Evolutionary conservation across 1,140 invertebrate genomes (phyloP).

Genomic region (Drosophila repleta): DNA sequence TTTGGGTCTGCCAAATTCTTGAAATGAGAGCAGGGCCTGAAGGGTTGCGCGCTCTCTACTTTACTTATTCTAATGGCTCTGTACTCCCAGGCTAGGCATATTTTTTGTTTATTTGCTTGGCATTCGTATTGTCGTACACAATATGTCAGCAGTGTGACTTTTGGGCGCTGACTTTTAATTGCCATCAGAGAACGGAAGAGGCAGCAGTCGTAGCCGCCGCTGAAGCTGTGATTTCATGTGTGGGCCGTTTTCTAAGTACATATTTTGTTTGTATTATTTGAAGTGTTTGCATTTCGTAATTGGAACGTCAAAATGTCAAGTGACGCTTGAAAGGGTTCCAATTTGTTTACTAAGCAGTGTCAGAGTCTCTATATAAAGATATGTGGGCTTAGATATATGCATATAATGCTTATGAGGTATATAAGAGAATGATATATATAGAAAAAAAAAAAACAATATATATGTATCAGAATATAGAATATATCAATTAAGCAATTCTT

Average conservation of each 20-base stretch:
- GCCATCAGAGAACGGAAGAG: conserved; percentile 35
- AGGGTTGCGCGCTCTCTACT: neutral
- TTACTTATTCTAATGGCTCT: conserved; percentile 66
- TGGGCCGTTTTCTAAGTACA: conserved; percentile 48
- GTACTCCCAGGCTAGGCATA: conserved; percentile 25
- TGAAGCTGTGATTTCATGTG: conserved; percentile 38
- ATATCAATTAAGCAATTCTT: no score
- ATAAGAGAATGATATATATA: no score
- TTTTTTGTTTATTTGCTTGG: conserved; percentile 55
- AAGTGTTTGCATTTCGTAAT: conserved; percentile 80
- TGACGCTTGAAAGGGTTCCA: conserved; percentile 51
- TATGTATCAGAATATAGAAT: no score
- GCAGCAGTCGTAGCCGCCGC: neutral
- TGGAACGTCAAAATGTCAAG: conserved; percentile 76
- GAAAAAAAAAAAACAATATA: no score
- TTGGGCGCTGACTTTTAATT: conserved; percentile 53
- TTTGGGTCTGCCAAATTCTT: conserved; percentile 18
- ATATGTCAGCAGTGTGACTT: conserved; percentile 63
- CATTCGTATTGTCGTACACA: conserved; percentile 40
- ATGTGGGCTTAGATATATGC: no score
- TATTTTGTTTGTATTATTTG: conserved; percentile 70
- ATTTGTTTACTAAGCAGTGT: conserved; percentile 41
- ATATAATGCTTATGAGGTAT: neutral
- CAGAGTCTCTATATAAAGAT: neutral
- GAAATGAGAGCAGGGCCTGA: conserved; percentile 6